Conservation (phyloP, 1,140 invertebrate genomes). For the Ostrea edulis region DNA sequence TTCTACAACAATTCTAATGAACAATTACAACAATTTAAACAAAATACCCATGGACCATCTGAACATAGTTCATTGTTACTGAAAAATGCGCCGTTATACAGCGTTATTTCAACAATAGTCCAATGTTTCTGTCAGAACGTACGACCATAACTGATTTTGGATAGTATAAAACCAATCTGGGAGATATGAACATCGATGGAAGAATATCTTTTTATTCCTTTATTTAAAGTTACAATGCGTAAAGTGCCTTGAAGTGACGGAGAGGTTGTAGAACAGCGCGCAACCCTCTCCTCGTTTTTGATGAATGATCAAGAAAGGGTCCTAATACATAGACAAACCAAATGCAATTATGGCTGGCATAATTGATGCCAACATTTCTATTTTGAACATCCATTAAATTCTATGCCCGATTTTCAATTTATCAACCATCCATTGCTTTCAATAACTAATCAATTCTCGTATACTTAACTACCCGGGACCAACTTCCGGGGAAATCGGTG, state of each 20-base stretch:
- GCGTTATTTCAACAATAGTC: no score
- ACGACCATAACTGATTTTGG: no score
- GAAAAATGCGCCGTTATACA: no score
- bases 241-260: neutral
- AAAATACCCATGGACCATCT: no score
- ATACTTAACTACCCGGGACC: conserved; percentile 45
- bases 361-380: conserved; percentile 32
- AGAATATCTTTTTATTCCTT: no score
- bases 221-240: neutral
- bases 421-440: conserved; percentile 27
- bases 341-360: conserved; percentile 6
- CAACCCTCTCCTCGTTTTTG: neutral
- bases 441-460: conserved; percentile 46
- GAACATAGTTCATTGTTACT: no score
- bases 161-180: no score
- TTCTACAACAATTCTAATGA: no score
- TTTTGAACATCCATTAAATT: conserved; percentile 27
- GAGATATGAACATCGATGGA: no score
- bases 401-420: conserved; percentile 30
- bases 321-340: neutral
- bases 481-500: conserved; percentile 43
- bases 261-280: neutral
- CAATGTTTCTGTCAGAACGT: no score
- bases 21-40: no score
- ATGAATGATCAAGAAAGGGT: neutral